phyloP scores from a whole-genome alignment of 2,888 invertebrate genomes.

The Torymus tubicola region DNA sequence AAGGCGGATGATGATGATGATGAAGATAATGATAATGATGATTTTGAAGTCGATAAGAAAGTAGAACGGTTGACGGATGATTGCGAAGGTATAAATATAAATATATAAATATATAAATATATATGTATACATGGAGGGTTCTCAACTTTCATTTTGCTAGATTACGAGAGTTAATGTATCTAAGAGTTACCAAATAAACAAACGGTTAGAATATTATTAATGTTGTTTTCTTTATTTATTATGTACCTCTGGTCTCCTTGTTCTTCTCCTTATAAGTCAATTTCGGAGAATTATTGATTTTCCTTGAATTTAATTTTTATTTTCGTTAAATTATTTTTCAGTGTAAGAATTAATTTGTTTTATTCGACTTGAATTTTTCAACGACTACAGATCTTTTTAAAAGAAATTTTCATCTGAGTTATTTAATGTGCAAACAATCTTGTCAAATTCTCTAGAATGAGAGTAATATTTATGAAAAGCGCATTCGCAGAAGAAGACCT shows the following conservation, averaged over 20 bases:
- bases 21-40: neutral
- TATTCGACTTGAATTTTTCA: too few species aligned
- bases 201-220: slow-evolving; percentile 69
- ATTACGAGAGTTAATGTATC: slow-evolving; percentile 68
- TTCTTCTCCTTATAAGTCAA: neutral
- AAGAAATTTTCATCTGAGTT: too few species aligned
- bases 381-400: too few species aligned
- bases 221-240: slow-evolving; percentile 30
- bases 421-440: too few species aligned
- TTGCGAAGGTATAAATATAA: slow-evolving; percentile 52
- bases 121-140: slow-evolving; percentile 62
- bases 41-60: too few species aligned
- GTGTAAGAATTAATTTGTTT: too few species aligned
- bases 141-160: slow-evolving; percentile 61
- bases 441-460: too few species aligned
- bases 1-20: neutral
- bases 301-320: too few species aligned
- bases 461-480: too few species aligned
- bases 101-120: slow-evolving; percentile 57
- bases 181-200: slow-evolving; percentile 75
- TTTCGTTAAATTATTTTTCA: too few species aligned
- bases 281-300: neutral
- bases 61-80: slow-evolving; percentile 35
- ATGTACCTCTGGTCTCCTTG: slow-evolving; percentile 1
- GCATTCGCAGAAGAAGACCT: too few species aligned